Evolutionary conservation across 1,140 invertebrate genomes (phyloP), one percentile per base, ranked within the genome.

Genomic region (Pachypeltis micranthus): DNA sequence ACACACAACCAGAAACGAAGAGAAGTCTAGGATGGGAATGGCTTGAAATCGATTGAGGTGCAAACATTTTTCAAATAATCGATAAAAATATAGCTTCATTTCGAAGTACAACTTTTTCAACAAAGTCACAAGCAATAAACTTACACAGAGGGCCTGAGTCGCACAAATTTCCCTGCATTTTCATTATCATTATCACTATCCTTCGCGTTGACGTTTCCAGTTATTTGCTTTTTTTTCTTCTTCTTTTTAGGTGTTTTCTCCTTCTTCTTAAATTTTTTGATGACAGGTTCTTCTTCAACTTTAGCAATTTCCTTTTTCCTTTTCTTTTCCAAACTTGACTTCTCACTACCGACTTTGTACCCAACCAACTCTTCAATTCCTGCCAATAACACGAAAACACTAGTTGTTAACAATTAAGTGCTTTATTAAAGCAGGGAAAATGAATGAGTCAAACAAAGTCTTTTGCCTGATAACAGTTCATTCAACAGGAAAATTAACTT

Each of bases 321-420:
- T 23, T 10, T 10, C 19, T 12, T 31, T 7, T 2, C 0, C 1
- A 0, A n/a, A 24, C 1, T n/a, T 1, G 14, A n/a, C 27, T 24
- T 59, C 31, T 27, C 44, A 29, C 28, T 19, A 19, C 55, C 58
- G 7, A 64, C 26, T 47, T 47, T 60, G 29, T 64, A 64, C 19
- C 59, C 63, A n/a, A 58, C 28, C 23, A 64, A 31, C 47, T 64
- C 63, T 60, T 64, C 63, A 16, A 64, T 60, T 51, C 47, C 47
- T 51, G 19, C 7, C 4, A 10, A 4, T 16, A 51, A 51, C n/a
- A n/a, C n/a, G n/a, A n/a, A n/a, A n/a, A n/a, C n/a, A n/a, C n/a
- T n/a, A n/a, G n/a, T n/a, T n/a, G n/a, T n/a, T n/a, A n/a, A n/a
- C n/a, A n/a, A n/a, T n/a, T n/a, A n/a, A n/a, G n/a, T n/a, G n/a